Evolutionary conservation across 2,113 vertebrate genomes (phyloP), one percentile per base, ranked within the genome.

Genomic region (Ailurus styani): DNA sequence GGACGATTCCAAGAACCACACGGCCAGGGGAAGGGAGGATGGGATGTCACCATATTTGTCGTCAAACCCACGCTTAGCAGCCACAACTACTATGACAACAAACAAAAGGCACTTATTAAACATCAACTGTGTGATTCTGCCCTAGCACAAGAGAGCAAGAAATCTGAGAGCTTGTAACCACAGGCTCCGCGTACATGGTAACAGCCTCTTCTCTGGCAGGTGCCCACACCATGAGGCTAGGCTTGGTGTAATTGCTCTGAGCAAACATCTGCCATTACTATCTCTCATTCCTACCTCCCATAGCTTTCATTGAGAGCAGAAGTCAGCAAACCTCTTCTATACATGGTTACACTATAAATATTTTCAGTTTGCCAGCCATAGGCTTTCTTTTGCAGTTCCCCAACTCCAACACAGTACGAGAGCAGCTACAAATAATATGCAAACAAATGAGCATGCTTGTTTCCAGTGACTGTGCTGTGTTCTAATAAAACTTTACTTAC

Each of bases 401-500:
- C 31, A 55, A 25, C 50, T 87, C 87, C 45, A 42, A 27, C 52
- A 9, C 2, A 34, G 45, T 55, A 5, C 18, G 31, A 73, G 82
- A 90, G 34, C 21, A 75, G 25, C n/a, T 21, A 25, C 4, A 87
- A 83, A 93, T 21, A 10, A 11, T 34, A 60, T 12, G 34, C 37
- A 73, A 89, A 89, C n/a, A 78, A 40, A 40, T 2, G 11, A 92
- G 37, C 8, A 2, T 31, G 4, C 62, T n/a, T 89, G 52, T 89
- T 96, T 77, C 40, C 37, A 77, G 62, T 55, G 27, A 64, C 45
- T 75, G 18, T 1, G 18, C 40, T 81, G 8, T 62, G 64, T 95
- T 68, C 9, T n/a, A 96, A 97, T 97, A 97, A 97, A 96, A 92
- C 94, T 97, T 96, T 96, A 96, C 95, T 97, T 68, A 89, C 37